phyloP scores from a whole-genome alignment of 1,140 invertebrate genomes.

The Cydia strobilella region DNA sequence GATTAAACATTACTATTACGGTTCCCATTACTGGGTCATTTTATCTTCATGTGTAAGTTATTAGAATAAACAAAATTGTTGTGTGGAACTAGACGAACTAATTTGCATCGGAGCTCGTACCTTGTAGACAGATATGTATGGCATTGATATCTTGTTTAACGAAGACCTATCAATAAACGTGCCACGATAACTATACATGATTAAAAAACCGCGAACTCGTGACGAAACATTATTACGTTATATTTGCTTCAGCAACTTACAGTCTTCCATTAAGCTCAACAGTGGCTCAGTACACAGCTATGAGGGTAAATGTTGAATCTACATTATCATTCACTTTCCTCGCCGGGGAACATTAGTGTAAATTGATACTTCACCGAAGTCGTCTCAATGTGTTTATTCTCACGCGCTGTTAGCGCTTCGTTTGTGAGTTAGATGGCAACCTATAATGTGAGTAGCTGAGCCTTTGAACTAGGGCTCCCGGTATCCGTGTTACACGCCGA shows the following conservation, averaged over 20 bases:
- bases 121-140: neutral
- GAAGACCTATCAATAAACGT: constrained; percentile 4
- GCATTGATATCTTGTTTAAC: neutral
- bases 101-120: too few species aligned
- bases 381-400: constrained; percentile 30
- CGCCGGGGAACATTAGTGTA: constrained; percentile 29
- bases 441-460: neutral
- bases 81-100: too few species aligned
- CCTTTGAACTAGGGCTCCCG: too few species aligned
- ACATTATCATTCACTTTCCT: constrained; percentile 32
- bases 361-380: constrained; percentile 31
- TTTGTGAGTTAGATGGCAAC: constrained; percentile 3
- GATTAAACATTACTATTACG: too few species aligned
- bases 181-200: neutral
- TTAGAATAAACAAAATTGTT: too few species aligned
- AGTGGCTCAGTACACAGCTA: constrained; percentile 5
- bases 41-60: too few species aligned
- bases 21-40: too few species aligned
- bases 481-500: too few species aligned
- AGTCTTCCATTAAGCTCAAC: constrained; percentile 22
- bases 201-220: constrained; percentile 1
- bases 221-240: neutral
- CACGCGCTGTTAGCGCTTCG: constrained; percentile 20
- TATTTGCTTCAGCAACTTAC: constrained; percentile 20
- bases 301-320: constrained; percentile 23